phyloP scores from a whole-genome alignment of 2,888 invertebrate species.

The Papilio gigon region DNA sequence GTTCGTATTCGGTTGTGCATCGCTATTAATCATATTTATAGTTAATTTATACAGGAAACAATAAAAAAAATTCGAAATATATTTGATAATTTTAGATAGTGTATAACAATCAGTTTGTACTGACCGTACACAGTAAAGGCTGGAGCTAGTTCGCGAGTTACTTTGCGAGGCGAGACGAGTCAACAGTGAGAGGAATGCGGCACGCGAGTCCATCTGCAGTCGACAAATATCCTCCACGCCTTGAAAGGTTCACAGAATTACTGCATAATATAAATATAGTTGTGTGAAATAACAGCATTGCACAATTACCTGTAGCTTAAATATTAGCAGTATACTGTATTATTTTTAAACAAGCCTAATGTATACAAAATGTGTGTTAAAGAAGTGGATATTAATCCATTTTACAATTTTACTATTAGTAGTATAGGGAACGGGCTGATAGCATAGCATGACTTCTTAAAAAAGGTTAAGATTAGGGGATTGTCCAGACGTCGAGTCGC shows the following conservation, averaged over 20 bases:
- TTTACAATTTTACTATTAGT: no score
- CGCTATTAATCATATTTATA: no score
- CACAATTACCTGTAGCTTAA: background rate
- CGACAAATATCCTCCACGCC: slow-evolving; percentile 45
- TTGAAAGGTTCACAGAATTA: slow-evolving; percentile 31
- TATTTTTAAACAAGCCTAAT: background rate
- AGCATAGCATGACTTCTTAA: no score
- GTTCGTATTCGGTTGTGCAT: no score
- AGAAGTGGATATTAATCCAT: no score
- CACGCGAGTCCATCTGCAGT: slow-evolving; percentile 57
- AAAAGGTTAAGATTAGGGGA: no score
- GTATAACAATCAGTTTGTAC: slow-evolving; percentile 39
- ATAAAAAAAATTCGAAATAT: no score
- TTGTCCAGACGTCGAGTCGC: no score
- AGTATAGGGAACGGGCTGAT: no score
- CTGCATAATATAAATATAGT: background rate
- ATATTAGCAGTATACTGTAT: background rate
- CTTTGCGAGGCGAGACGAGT: slow-evolving; percentile 64
- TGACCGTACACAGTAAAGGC: slow-evolving; percentile 48
- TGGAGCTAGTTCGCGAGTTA: slow-evolving; percentile 55
- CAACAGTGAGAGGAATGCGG: slow-evolving; percentile 73
- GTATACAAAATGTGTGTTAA: background rate
- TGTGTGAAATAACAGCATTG: slow-evolving; percentile 9
- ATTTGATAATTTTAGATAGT: no score
- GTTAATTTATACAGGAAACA: no score